These are phyloP conservation scores for Rhinogobio ventralis DNA, from an alignment of 2,797 vertebrate species.

Conservation along the genomic window DNA sequence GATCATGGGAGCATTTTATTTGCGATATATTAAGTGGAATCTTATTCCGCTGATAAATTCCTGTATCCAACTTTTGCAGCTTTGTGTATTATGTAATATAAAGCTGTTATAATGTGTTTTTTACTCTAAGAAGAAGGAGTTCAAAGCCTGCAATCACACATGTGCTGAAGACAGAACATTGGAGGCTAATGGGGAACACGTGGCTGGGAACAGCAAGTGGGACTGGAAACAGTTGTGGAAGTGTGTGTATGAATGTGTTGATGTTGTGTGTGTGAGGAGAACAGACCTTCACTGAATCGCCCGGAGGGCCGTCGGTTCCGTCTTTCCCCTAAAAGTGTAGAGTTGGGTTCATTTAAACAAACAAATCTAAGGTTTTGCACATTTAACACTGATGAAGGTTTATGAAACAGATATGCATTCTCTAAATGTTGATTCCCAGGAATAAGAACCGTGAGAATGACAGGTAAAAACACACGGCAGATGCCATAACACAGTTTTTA, in stretches of 20 bases:
- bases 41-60: background rate
- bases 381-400: background rate
- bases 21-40: background rate
- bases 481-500: background rate
- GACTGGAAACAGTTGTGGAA: constrained; percentile 45
- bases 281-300: constrained; percentile 68
- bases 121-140: background rate
- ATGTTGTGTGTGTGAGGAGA: constrained; percentile 3
- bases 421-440: background rate
- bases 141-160: constrained; percentile 42
- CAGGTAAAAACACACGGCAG: background rate
- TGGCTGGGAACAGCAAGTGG: constrained; percentile 44
- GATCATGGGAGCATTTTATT: background rate
- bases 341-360: background rate
- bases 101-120: background rate
- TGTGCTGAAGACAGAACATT: constrained; percentile 50
- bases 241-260: background rate
- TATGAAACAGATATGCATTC: background rate
- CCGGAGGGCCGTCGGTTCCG: constrained; percentile 65
- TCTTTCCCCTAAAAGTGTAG: constrained; percentile 67
- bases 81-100: background rate
- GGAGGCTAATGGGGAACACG: constrained; percentile 55
- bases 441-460: background rate
- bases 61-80: background rate
- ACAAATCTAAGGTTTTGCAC: background rate